These are phyloP conservation scores for Falco columbarius DNA, from an alignment of 2,797 vertebrate genomes.

Conservation along the genomic window DNA sequence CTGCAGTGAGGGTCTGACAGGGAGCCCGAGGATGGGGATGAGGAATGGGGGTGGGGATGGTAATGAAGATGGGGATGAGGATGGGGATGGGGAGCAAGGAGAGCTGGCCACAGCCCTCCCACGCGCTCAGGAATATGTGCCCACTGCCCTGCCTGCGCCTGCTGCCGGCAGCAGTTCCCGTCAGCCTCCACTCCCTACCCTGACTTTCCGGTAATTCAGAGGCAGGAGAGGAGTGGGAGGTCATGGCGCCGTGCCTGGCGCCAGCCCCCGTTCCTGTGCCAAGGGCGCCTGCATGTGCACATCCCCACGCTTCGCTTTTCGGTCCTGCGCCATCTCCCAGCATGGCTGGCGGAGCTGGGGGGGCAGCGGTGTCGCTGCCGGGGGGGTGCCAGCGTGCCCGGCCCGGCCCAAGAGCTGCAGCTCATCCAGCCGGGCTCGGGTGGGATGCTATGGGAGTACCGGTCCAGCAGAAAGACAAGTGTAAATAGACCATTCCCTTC, in stretches of 20 bases:
- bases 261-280: not conserved
- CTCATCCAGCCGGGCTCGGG: not conserved
- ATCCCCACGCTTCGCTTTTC: not conserved
- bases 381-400: not conserved
- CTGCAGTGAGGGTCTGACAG: not conserved
- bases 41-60: not conserved
- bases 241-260: not conserved
- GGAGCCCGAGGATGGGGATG: not conserved
- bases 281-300: not conserved
- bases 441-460: not conserved
- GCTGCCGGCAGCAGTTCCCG: not conserved
- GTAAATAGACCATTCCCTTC: constrained; percentile 72
- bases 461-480: constrained; percentile 43
- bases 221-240: not conserved
- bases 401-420: not conserved
- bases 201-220: constrained; percentile 12
- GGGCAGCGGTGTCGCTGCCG: not conserved
- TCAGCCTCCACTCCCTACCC: not conserved
- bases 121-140: constrained; percentile 59
- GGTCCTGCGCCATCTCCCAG: not conserved
- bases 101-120: not conserved
- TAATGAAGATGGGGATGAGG: not conserved
- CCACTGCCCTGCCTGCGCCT: not conserved
- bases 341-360: not conserved
- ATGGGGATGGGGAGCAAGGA: not conserved